These are phyloP conservation scores for Phoenoteleia sp. DNA, from an alignment of 2,888 invertebrate species.

Conservation along the genomic window DNA sequence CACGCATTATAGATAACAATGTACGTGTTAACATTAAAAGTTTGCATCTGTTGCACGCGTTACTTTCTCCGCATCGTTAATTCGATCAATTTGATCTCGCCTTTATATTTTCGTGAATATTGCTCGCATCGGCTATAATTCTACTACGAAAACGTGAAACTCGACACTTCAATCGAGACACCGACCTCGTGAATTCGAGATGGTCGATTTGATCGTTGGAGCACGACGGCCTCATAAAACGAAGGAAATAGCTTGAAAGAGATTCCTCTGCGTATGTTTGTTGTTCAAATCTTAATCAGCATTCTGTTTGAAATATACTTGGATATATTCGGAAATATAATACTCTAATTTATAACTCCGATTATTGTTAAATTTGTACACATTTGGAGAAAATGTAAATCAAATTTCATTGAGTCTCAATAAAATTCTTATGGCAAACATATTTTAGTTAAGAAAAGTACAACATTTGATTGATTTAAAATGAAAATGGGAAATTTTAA, in stretches of 20 bases:
- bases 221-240: constrained; percentile 74
- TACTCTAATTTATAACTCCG: too few relatives aligned
- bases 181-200: constrained; percentile 74
- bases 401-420: too few relatives aligned
- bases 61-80: constrained; percentile 17
- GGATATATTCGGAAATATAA: background rate
- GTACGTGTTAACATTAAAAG: too few relatives aligned
- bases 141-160: constrained; percentile 53
- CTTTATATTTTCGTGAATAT: constrained; percentile 19
- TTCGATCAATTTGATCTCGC: constrained; percentile 15
- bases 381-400: too few relatives aligned
- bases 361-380: too few relatives aligned
- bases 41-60: background rate
- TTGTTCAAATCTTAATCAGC: constrained; percentile 36
- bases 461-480: too few relatives aligned
- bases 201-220: constrained; percentile 74
- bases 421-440: too few relatives aligned
- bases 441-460: too few relatives aligned
- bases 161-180: constrained; percentile 56
- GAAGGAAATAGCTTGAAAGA: constrained; percentile 52
- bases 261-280: constrained; percentile 30
- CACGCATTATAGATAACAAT: too few relatives aligned
- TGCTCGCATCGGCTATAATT: constrained; percentile 26
- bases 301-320: background rate
- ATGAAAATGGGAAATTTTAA: too few relatives aligned